These are phyloP conservation scores for Polyodon spathula DNA, from an alignment of 2,113 vertebrate genomes.

Conservation along the genomic window DNA sequence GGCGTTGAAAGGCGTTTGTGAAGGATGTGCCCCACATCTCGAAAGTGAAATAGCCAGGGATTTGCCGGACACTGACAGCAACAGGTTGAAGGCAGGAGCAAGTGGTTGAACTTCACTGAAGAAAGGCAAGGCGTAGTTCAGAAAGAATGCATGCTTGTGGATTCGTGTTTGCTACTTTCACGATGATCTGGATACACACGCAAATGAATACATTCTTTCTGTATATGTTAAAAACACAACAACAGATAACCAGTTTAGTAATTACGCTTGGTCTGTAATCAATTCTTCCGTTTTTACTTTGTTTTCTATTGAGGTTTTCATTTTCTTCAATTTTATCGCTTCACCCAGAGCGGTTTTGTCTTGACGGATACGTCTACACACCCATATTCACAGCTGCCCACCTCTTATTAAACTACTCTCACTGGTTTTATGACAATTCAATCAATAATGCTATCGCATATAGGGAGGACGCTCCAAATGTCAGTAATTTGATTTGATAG, in stretches of 20 bases:
- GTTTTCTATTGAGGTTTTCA: neutral
- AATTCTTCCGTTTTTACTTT: no score
- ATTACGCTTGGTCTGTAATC: no score
- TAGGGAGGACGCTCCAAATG: constrained; percentile 9
- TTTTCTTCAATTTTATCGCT: neutral
- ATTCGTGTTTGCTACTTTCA: neutral
- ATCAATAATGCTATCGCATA: constrained; percentile 9
- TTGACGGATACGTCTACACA: neutral
- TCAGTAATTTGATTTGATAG: constrained; percentile 15
- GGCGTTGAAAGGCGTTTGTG: no score
- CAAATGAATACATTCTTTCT: no score
- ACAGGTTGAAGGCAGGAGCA: constrained; percentile 13
- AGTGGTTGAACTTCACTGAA: constrained; percentile 1
- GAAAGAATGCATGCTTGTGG: neutral
- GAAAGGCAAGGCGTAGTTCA: neutral
- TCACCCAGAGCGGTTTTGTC: neutral
- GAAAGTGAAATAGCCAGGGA: no score
- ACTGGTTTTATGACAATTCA: constrained; percentile 1
- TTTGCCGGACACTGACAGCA: constrained; percentile 12
- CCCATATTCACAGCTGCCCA: constrained; percentile 1
- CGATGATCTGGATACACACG: no score
- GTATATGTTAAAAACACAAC: no score
- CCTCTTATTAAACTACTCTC: constrained; percentile 4
- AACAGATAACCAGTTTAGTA: no score
- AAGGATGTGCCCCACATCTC: no score